A percentile compares a stretch with the other conserved stretches of the same genome.
Conservation (phyloP, 2,888 invertebrate species). For the Cephonodes hylas region DNA sequence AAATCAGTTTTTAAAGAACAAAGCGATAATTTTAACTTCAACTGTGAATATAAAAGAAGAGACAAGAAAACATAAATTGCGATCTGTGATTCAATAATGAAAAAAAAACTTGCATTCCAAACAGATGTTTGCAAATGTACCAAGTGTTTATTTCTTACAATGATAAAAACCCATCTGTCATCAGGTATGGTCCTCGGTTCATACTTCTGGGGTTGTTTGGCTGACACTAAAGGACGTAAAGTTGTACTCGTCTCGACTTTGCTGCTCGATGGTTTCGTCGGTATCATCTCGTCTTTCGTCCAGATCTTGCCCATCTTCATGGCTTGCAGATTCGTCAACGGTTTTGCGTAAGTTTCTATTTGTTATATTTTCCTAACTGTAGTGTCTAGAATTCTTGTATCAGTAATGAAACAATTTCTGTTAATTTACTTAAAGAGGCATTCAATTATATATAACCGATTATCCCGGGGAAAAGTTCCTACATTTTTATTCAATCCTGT, state of each 20-base stretch:
- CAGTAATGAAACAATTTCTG: no score
- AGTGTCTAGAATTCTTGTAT: neutral
- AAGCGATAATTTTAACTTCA: no score
- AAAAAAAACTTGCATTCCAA: no score
- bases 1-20: no score
- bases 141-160: neutral
- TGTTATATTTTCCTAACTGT: neutral
- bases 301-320: constrained; percentile 87
- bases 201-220: constrained; percentile 92
- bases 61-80: no score
- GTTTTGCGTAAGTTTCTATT: constrained; percentile 86
- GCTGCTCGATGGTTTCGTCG: constrained; percentile 86
- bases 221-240: constrained; percentile 91
- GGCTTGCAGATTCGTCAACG: constrained; percentile 87
- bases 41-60: no score
- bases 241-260: constrained; percentile 87
- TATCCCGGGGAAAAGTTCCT: no score
- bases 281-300: constrained; percentile 86
- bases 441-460: no score
- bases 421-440: no score
- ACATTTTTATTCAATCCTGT: no score
- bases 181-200: constrained; percentile 91
- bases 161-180: neutral
- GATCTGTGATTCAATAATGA: no score
- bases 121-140: no score